Evolutionary conservation across 2,888 invertebrate genomes (phyloP), one percentile per base, ranked within the genome.

Genomic region (Chelonus formosanus): DNA sequence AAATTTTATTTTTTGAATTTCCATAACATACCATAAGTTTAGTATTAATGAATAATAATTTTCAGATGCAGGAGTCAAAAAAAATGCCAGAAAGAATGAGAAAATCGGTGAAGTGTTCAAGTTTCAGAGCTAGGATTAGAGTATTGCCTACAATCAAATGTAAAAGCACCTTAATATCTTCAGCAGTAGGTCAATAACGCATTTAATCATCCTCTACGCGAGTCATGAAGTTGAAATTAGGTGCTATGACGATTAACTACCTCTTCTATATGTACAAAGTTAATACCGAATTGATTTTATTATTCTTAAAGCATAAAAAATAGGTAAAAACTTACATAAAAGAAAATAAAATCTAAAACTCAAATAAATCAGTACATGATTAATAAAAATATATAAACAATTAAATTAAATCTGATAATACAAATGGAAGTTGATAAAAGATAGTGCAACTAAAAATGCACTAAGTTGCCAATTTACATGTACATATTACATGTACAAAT

Each of bases 241-340:
- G 79, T 79, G 80, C 80, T 78, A 74, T 72, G 74, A 76, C 74
- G 73, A 80, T 76, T 77, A 73, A 76, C 80, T 80, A 82, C 80
- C 81, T 81, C 81, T 74, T 71, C 69, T 76, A 76, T 59, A 74
- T 81, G 80, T 82, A 83, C 81, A 82, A 82, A 82, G 59, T 70
- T 59, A 72, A 63, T 56, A 69, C 63, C 69, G 76, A 75, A 75
- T 73, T 71, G 63, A 71, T 67, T 67, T 70, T 68, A 68, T 74
- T 72, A 74, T 57, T 53, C 31, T 66, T 61, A 57, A 56, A 52
- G 56, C 43, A 61, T 44, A 66, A 66, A 40, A 5, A 40, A 40
- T 40, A 40, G 6, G 54, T 65, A 52, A 35, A 48, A 55, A 10
- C 34, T 36, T 3, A 32, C 5, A n/a, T 47, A 44, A 44, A 5